Evolutionary conservation across 2,113 vertebrate genomes (phyloP).

Genomic region (Ptilorrhoa leucosticta): DNA sequence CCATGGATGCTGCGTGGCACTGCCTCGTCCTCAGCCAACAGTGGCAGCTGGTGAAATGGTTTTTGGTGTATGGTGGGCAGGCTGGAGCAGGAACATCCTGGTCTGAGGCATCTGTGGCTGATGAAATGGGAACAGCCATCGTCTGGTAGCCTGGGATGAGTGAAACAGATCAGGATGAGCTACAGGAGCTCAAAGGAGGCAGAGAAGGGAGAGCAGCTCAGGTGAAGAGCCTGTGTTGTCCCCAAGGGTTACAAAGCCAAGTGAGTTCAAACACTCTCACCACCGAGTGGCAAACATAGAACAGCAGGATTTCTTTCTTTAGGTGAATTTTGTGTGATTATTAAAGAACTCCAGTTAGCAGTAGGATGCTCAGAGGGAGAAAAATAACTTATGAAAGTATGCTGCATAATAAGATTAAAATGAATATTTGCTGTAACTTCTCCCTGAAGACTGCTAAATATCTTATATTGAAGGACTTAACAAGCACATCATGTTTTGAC

Average conservation of each 20-base stretch:
- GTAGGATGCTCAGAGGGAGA: not conserved
- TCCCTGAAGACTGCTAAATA: not conserved
- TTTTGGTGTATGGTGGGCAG: rapidly evolving
- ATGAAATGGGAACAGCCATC: not conserved
- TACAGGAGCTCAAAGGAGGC: not conserved
- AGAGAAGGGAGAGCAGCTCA: not conserved
- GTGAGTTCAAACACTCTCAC: not conserved
- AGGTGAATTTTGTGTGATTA: not conserved
- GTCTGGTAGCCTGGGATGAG: not conserved
- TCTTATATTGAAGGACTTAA: not conserved
- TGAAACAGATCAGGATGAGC: not conserved
- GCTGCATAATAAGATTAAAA: not conserved
- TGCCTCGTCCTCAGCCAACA: not conserved
- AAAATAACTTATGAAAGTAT: not conserved
- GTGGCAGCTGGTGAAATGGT: not conserved
- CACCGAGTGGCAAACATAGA: rapidly evolving
- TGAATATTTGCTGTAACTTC: not conserved
- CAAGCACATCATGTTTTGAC: not conserved
- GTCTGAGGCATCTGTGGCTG: not conserved
- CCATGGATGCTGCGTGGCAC: not conserved
- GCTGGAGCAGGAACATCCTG: not conserved
- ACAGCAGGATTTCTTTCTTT: not conserved
- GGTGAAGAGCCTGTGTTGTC: not conserved
- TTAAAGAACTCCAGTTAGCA: not conserved
- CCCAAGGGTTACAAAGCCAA: not conserved